These are phyloP conservation scores for Drosophila teissieri DNA, from an alignment of 1,140 invertebrate genomes.

Conservation along the genomic window DNA sequence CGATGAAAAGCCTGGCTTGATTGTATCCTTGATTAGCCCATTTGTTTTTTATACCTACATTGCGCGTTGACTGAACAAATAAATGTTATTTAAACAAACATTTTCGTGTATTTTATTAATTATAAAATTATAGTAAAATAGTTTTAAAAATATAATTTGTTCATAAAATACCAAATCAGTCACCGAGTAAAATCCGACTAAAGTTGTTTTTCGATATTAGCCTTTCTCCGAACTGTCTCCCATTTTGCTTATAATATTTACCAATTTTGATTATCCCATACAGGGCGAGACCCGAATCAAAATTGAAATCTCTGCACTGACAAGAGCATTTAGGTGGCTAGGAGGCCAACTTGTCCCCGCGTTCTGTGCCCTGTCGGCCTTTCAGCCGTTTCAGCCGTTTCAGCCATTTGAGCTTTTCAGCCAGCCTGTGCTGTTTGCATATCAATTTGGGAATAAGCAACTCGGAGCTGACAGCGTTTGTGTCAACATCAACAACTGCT, in stretches of 20 bases:
- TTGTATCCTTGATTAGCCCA: slow-evolving; percentile 10
- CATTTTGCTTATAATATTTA: slow-evolving; percentile 7
- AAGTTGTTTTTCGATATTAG: not conserved
- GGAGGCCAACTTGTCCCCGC: slow-evolving; percentile 5
- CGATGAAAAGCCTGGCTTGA: not conserved
- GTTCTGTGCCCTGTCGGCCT: slow-evolving; percentile 1
- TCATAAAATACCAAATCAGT: not conserved
- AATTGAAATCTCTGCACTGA: slow-evolving; percentile 70
- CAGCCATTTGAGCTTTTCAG: slow-evolving; percentile 5
- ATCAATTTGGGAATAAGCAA: slow-evolving; percentile 67
- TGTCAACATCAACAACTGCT: slow-evolving; percentile 48
- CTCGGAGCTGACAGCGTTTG: slow-evolving; percentile 40
- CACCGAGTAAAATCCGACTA: not conserved
- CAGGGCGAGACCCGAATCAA: slow-evolving; percentile 23
- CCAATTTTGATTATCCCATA: slow-evolving; percentile 24
- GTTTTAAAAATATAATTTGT: not conserved
- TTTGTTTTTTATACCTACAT: not conserved
- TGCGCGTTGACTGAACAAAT: too few species aligned
- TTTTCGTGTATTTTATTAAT: too few species aligned
- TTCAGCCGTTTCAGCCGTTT: slow-evolving; percentile 5
- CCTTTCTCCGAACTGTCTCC: slow-evolving; percentile 3
- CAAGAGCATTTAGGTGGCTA: slow-evolving; percentile 37
- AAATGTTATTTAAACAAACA: too few species aligned
- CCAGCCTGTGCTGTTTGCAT: slow-evolving; percentile 64
- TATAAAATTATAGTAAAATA: too few species aligned